A percentile compares a stretch with the other conserved stretches of the same genome.
Conservation (phyloP, 2,113 vertebrate species). For the Eublepharis macularius region DNA sequence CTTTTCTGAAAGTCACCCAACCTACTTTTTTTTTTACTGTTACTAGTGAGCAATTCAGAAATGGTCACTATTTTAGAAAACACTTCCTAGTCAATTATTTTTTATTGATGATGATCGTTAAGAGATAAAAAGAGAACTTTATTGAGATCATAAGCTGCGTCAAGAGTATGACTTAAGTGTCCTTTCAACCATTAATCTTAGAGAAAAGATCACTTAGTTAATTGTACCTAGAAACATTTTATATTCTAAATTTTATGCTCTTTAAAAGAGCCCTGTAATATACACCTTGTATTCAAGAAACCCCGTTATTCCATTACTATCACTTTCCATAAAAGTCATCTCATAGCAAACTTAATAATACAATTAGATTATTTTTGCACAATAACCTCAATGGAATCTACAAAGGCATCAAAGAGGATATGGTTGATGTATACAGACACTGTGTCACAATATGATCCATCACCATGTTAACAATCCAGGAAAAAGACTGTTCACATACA, state of each 20-base stretch:
- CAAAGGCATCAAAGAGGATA: neutral
- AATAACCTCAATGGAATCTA: neutral
- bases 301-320: neutral
- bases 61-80: neutral
- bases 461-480: neutral
- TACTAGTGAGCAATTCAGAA: neutral
- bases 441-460: neutral
- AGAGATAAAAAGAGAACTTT: neutral
- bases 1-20: neutral
- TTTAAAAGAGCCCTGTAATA: neutral
- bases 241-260: neutral
- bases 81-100: neutral
- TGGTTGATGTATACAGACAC: neutral
- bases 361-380: constrained; percentile 1
- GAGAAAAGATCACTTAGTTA: neutral
- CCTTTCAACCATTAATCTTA: neutral
- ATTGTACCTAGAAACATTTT: neutral
- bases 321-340: fast-evolving
- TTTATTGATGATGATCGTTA: neutral
- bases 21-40: neutral
- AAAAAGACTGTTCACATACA: neutral
- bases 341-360: constrained; percentile 4
- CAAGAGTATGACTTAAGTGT: neutral
- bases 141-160: no score
- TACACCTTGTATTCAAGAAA: neutral